Evolutionary conservation across 1,140 invertebrate species (phyloP).

Genomic region (Metopolophium dirhodum): DNA sequence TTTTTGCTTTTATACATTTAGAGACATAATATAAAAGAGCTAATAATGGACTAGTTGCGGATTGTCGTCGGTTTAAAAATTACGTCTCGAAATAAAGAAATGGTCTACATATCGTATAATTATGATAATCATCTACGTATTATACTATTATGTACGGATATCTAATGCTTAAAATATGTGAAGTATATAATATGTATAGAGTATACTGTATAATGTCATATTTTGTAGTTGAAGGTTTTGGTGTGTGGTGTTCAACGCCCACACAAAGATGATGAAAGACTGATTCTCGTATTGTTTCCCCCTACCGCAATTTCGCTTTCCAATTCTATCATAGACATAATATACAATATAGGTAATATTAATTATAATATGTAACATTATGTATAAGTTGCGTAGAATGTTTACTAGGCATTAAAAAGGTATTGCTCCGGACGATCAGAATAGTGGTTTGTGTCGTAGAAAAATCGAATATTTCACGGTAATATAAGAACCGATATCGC

Average conservation of each 20-base stretch:
- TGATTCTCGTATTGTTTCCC: not conserved
- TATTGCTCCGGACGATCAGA: not conserved
- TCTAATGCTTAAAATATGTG: not conserved
- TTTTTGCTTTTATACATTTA: not conserved
- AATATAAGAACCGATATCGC: not conserved
- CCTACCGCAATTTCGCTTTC: not conserved
- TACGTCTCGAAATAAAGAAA: not conserved
- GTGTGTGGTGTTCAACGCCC: not conserved
- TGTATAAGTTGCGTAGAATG: too few relatives aligned
- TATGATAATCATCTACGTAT: not conserved
- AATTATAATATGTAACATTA: too few relatives aligned
- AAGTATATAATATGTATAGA: not conserved
- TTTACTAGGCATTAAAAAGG: not conserved
- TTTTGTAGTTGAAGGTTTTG: not conserved
- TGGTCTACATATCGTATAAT: not conserved
- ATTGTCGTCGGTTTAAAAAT: not conserved
- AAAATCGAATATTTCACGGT: not conserved
- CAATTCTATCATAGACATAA: too few relatives aligned
- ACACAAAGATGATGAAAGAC: not conserved
- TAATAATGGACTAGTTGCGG: slow-evolving; percentile 18
- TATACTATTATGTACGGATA: not conserved
- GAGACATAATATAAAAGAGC: not conserved
- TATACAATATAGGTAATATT: too few relatives aligned
- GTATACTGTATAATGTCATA: not conserved
- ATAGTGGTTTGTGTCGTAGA: not conserved